These are phyloP conservation scores for Megaceryle alcyon DNA, from an alignment of 2,797 vertebrate genomes.

Conservation along the genomic window DNA sequence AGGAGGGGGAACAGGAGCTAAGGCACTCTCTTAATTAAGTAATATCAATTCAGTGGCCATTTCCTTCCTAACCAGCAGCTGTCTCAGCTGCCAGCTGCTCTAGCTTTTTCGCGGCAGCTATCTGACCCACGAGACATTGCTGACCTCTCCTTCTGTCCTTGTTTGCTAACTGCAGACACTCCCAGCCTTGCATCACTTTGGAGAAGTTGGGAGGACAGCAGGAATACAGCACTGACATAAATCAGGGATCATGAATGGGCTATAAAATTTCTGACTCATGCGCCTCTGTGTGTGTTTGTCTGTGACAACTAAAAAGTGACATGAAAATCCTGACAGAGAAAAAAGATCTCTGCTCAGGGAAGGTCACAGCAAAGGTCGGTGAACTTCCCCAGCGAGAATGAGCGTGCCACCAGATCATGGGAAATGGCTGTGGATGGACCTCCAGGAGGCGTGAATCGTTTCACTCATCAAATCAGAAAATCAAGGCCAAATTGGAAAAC, in stretches of 20 bases:
- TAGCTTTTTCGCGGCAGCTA: not conserved
- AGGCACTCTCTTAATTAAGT: conserved; percentile 25
- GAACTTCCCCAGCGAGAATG: not conserved
- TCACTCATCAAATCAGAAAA: not conserved
- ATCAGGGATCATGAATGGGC: conserved; percentile 45
- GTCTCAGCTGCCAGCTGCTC: conserved; percentile 13
- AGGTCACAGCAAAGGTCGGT: conserved; percentile 39
- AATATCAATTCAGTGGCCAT: conserved; percentile 4
- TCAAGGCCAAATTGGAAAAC: not conserved
- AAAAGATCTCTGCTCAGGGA: conserved; percentile 14
- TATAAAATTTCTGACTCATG: conserved; percentile 27
- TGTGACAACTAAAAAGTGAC: not conserved
- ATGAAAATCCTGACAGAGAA: conserved; percentile 17
- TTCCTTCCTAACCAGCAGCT: conserved; percentile 34
- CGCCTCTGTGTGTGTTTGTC: not conserved
- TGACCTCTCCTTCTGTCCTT: conserved; percentile 1
- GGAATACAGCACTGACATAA: conserved; percentile 26
- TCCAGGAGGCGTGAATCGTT: not conserved
- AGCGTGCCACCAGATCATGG: conserved; percentile 2
- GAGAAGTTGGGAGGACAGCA: conserved; percentile 15
- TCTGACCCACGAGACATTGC: not conserved
- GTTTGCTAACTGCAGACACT: not conserved
- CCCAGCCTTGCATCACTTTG: not conserved
- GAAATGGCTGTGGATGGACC: not conserved
- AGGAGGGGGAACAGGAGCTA: not conserved